phyloP scores from a whole-genome alignment of 1,140 invertebrate species.

The Bombus cullumanus region DNA sequence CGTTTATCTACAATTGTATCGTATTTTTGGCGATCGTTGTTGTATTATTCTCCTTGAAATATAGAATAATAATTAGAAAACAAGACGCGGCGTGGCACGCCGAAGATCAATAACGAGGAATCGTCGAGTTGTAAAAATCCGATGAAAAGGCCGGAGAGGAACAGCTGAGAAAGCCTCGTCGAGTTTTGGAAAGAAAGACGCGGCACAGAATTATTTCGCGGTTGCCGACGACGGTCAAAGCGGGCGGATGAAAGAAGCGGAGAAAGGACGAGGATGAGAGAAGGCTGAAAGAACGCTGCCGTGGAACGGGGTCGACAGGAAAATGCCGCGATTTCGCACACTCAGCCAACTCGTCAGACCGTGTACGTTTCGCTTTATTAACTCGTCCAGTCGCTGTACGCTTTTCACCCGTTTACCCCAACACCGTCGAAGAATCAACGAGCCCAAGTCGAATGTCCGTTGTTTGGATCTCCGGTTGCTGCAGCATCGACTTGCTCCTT shows the following conservation, averaged over 20 bases:
- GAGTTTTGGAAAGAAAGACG: background rate
- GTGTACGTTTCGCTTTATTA: slow-evolving; percentile 52
- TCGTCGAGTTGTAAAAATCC: background rate
- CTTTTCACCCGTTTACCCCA: background rate
- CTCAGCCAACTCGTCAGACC: slow-evolving; percentile 8
- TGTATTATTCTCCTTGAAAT: too few relatives aligned
- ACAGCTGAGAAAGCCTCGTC: background rate
- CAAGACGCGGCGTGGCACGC: background rate
- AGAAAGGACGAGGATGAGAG: background rate
- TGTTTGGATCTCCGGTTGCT: background rate
- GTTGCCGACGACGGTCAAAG: background rate
- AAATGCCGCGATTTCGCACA: slow-evolving; percentile 24
- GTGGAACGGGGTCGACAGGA: slow-evolving; percentile 39
- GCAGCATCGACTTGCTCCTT: too few relatives aligned
- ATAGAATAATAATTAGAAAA: too few relatives aligned
- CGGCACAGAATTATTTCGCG: slow-evolving; percentile 27
- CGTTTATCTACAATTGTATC: too few relatives aligned
- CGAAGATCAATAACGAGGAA: background rate
- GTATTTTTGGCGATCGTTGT: too few relatives aligned
- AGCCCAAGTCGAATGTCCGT: background rate
- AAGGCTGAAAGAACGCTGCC: slow-evolving; percentile 11
- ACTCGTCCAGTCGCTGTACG: slow-evolving; percentile 2
- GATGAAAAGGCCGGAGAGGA: background rate
- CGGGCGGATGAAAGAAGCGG: background rate
- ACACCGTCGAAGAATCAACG: background rate